Percentiles rank a stretch among this genome's conserved stretches.
These are phyloP conservation scores for Labeo rohita DNA, from an alignment of 2,113 vertebrate genomes.

Conservation along the genomic window DNA sequence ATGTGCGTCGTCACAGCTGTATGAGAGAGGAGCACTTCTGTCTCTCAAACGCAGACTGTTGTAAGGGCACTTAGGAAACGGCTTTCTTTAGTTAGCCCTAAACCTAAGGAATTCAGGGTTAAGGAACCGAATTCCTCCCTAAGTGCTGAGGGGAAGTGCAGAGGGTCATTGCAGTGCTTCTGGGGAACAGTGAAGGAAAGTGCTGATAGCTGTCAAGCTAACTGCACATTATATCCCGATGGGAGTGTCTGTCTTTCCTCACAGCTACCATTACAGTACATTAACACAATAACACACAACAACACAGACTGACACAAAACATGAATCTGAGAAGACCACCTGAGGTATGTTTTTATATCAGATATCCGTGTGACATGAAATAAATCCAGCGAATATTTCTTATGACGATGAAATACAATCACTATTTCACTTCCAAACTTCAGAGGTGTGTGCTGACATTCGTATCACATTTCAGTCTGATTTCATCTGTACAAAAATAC, in stretches of 20 bases:
- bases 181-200: slow-evolving; percentile 14
- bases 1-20: background rate
- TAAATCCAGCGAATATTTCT: background rate
- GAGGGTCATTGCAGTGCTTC: background rate
- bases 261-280: slow-evolving; percentile 44
- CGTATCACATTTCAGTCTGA: background rate
- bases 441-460: slow-evolving; percentile 8
- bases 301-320: slow-evolving; percentile 15
- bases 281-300: slow-evolving; percentile 33
- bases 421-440: background rate
- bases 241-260: slow-evolving; percentile 29
- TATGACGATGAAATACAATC: slow-evolving; percentile 34
- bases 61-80: background rate
- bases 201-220: slow-evolving; percentile 28
- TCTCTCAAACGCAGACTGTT: background rate
- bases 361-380: slow-evolving; percentile 47
- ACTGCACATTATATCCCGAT: slow-evolving; percentile 23
- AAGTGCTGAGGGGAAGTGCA: slow-evolving; percentile 15
- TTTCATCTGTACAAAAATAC: slow-evolving; percentile 15
- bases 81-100: background rate
- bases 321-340: slow-evolving; percentile 39
- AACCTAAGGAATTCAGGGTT: background rate
- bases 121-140: background rate
- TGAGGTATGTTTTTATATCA: slow-evolving; percentile 14
- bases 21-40: background rate